These are phyloP conservation scores for Lycodopsis pacificus DNA, from an alignment of 2,797 vertebrate genomes.

Conservation along the genomic window DNA sequence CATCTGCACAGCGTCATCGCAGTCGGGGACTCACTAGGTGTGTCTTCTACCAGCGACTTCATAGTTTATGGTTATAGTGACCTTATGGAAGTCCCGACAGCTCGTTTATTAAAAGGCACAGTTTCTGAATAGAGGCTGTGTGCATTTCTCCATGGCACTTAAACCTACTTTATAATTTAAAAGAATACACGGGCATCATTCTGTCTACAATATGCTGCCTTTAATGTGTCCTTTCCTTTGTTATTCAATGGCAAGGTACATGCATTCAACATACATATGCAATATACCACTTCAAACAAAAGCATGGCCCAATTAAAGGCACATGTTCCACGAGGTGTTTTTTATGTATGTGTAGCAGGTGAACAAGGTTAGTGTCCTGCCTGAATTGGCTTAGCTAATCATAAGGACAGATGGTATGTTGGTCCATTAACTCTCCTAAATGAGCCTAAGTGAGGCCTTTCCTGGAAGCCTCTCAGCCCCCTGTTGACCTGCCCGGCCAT, in stretches of 20 bases:
- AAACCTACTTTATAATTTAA: neutral
- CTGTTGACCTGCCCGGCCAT: constrained; percentile 63
- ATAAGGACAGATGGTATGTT: constrained; percentile 77
- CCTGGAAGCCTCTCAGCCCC: constrained; percentile 69
- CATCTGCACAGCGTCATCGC: neutral
- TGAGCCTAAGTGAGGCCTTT: constrained; percentile 76
- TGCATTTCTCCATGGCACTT: neutral
- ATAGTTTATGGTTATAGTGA: neutral
- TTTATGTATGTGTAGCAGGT: constrained; percentile 21
- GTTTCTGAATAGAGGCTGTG: neutral
- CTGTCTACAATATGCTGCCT: neutral
- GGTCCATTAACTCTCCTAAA: constrained; percentile 76
- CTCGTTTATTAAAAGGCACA: neutral
- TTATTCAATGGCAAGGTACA: constrained; percentile 16
- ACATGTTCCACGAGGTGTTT: constrained; percentile 23
- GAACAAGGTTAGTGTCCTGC: constrained; percentile 49
- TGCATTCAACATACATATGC: neutral
- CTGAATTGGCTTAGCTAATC: constrained; percentile 58
- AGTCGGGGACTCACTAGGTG: neutral
- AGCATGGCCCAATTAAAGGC: neutral
- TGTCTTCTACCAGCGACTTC: neutral
- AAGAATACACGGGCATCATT: neutral
- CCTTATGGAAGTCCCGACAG: neutral
- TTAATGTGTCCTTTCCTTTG: neutral
- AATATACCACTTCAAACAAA: constrained; percentile 3